Base-by-base conservation (phyloP, 2,888 invertebrate species). In the Eupsilia transversa region DNA sequence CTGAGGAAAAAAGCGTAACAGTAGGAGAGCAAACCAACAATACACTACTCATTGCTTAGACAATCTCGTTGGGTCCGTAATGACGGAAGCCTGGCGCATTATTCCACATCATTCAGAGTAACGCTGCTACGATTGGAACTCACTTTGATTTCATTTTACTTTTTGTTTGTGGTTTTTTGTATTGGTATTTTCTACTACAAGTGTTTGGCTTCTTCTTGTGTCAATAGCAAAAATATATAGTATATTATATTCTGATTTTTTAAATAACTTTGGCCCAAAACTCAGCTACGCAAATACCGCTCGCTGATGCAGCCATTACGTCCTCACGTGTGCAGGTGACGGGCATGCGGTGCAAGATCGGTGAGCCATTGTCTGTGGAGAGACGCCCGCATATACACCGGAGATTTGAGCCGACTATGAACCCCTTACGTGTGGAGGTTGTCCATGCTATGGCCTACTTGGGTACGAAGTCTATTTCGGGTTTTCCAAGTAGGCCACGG, bases 41-140 rank as follows among this genome's bases (percentile, higher is more conserved):
- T 84, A 79, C 77, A 79, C 81, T 78, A 86, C 88, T 90, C 89
- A 91, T 92, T 90, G 89, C 85, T 88, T 89, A 88, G 91, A 91
- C 92, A 92, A 92, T 91, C 92, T 90, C 89, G 87, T 88, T 89
- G 86, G 87, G 85, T 77, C 66, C 79, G 86, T 91, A 92, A 91
- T 90, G 92, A 91, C 89, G 88, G 86, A 88, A 88, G 85, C 87
- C 83, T 76, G 86, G 82, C 83, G 88, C 88, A 90, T 92, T 91
- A 91, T 89, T 91, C 86, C 85, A 86, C 89, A 90, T 90, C 88
- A 89, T 90, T 88, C 87, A 86, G 80, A 66, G 69, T 60, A 73
- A 76, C 23, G 46, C 72, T 79, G 59, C 77, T 91, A 91, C 91
- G 64, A 86, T 0, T 0, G 14, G 35, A 80, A 83, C 78, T 85